Percentiles rank a stretch among this genome's conserved stretches.
Conservation (phyloP, 2,797 vertebrate genomes). For the Mus minutoides region DNA sequence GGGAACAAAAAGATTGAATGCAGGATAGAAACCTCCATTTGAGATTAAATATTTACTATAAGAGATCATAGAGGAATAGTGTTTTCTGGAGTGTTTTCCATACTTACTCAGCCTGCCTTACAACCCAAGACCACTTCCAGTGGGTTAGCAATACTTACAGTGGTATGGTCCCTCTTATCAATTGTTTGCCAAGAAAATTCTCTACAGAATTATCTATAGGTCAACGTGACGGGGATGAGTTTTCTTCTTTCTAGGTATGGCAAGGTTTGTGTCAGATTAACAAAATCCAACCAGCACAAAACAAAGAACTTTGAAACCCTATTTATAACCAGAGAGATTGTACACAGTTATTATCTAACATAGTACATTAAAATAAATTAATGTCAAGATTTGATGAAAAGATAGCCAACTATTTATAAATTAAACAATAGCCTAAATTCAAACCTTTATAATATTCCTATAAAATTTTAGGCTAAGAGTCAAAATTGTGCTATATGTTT, state of each 20-base stretch:
- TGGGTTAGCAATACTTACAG: background rate
- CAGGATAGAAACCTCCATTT: background rate
- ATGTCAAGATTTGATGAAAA: background rate
- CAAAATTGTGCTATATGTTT: background rate
- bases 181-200: background rate
- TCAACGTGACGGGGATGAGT: background rate
- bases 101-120: background rate
- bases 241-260: background rate
- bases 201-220: background rate
- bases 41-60: background rate
- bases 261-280: background rate
- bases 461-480: background rate
- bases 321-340: background rate
- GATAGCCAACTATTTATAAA: background rate
- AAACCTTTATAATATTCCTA: background rate
- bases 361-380: background rate
- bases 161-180: too few relatives aligned
- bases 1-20: background rate
- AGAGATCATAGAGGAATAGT: background rate
- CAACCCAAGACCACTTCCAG: background rate
- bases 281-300: background rate
- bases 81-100: background rate
- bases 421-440: background rate
- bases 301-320: background rate
- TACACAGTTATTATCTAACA: background rate